Conservation (phyloP, 2,888 invertebrate species). For the Lysandra bellargus region DNA sequence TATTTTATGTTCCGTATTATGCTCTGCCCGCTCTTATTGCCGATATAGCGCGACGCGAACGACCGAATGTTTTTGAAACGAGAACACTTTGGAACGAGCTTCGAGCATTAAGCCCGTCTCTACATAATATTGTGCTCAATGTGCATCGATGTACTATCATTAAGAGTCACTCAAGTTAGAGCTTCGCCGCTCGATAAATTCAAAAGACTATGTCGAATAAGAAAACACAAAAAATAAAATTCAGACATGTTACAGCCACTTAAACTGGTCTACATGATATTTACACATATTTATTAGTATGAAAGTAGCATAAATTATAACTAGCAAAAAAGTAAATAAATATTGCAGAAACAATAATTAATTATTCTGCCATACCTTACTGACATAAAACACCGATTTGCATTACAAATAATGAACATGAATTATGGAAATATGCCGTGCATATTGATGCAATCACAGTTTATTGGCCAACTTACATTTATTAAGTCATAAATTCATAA, state of each 20-base stretch:
- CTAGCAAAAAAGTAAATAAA: background rate
- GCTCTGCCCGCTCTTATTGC: conserved; percentile 3
- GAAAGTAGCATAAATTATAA: conserved; percentile 3
- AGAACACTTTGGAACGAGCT: conserved; percentile 19
- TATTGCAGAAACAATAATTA: conserved; percentile 15
- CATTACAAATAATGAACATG: conserved; percentile 20
- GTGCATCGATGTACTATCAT: background rate
- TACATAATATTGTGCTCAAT: conserved; percentile 14
- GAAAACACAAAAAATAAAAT: background rate
- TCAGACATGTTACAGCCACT: background rate
- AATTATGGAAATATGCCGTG: conserved; percentile 14
- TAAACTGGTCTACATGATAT: conserved; percentile 9
- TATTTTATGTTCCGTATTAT: conserved; percentile 41
- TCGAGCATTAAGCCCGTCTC: conserved; percentile 17
- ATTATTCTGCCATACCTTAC: conserved; percentile 18
- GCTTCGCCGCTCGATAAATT: background rate
- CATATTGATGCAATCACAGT: conserved; percentile 22
- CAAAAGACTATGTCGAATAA: background rate
- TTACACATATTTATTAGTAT: background rate
- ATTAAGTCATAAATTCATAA: background rate
- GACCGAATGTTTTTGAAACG: conserved; percentile 1
- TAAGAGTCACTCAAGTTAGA: background rate
- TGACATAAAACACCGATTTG: conserved; percentile 7
- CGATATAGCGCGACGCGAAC: conserved; percentile 15
- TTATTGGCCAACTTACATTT: conserved; percentile 18